These are phyloP conservation scores for Lasioglossum pauxillum DNA, from an alignment of 2,888 invertebrate genomes.

Conservation along the genomic window DNA sequence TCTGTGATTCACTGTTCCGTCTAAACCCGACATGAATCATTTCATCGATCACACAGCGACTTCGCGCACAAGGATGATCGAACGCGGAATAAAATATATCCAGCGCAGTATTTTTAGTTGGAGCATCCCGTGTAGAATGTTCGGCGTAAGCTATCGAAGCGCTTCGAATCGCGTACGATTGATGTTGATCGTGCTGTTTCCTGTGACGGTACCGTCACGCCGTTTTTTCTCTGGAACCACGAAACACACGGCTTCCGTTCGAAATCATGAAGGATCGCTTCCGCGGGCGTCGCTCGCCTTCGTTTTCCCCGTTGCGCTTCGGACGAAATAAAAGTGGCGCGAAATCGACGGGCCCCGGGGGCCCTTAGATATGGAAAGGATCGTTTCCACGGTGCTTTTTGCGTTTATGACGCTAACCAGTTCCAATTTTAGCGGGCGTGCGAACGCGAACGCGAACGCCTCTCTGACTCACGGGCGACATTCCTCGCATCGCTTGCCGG, in stretches of 20 bases:
- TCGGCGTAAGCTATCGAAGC: neutral
- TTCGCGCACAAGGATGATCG: neutral
- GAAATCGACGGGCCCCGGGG: conserved; percentile 2
- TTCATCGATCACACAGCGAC: neutral
- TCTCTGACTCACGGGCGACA: conserved; percentile 68
- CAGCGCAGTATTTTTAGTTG: neutral
- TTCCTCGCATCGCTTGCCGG: conserved; percentile 69
- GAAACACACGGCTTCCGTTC: neutral
- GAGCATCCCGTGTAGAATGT: neutral
- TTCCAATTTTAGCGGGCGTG: conserved; percentile 69
- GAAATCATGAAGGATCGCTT: neutral
- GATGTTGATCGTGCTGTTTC: neutral
- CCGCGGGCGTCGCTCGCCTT: neutral
- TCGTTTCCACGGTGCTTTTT: conserved; percentile 62
- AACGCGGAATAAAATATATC: neutral
- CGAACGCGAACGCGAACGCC: conserved; percentile 54
- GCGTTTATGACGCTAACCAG: conserved; percentile 69
- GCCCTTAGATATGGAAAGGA: conserved; percentile 30
- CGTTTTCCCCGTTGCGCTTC: neutral
- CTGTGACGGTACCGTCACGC: neutral
- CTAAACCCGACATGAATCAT: neutral
- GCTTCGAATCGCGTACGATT: neutral
- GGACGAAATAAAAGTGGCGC: neutral
- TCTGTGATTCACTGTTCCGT: neutral
- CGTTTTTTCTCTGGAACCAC: neutral